A percentile compares a stretch with the other conserved stretches of the same genome.
phyloP scores from a whole-genome alignment of 2,888 invertebrate genomes.

The Ecliptopera silaceata region DNA sequence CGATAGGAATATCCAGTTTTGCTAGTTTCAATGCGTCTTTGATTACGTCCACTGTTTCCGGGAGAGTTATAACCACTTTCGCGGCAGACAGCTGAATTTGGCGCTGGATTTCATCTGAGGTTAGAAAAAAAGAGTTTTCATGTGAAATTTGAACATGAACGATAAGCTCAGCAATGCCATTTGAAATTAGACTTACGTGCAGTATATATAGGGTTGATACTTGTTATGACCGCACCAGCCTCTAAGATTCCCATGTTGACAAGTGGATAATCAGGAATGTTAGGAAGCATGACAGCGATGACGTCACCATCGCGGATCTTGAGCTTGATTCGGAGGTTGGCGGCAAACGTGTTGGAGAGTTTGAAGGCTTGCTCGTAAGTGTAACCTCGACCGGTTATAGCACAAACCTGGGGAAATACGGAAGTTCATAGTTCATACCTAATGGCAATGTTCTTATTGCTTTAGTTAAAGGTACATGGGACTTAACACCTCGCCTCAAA shows the following conservation, averaged over 20 bases:
- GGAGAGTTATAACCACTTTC: slow-evolving; percentile 85
- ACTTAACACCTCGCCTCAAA: no score
- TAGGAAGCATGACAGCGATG: slow-evolving; percentile 88
- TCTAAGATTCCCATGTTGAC: slow-evolving; percentile 85
- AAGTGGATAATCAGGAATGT: slow-evolving; percentile 89
- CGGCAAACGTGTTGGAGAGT: slow-evolving; percentile 85
- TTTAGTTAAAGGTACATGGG: no score
- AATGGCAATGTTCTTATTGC: no score
- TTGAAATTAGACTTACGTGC: slow-evolving; percentile 68
- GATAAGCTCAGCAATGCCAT: neutral
- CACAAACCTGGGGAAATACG: slow-evolving; percentile 91
- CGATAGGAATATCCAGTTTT: slow-evolving; percentile 79
- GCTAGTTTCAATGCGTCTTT: slow-evolving; percentile 75
- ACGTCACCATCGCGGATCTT: slow-evolving; percentile 86
- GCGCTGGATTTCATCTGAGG: slow-evolving; percentile 87
- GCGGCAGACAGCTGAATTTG: slow-evolving; percentile 85
- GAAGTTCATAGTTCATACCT: no score
- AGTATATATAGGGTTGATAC: slow-evolving; percentile 90
- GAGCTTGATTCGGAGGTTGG: slow-evolving; percentile 85
- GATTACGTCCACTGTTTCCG: slow-evolving; percentile 73
- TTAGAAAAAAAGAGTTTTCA: neutral
- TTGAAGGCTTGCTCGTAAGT: slow-evolving; percentile 87
- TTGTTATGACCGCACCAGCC: slow-evolving; percentile 87
- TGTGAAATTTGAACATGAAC: no score
- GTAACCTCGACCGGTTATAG: slow-evolving; percentile 87